These are phyloP conservation scores for Medauroidea extradentata DNA, from an alignment of 1,140 invertebrate species.

Conservation along the genomic window DNA sequence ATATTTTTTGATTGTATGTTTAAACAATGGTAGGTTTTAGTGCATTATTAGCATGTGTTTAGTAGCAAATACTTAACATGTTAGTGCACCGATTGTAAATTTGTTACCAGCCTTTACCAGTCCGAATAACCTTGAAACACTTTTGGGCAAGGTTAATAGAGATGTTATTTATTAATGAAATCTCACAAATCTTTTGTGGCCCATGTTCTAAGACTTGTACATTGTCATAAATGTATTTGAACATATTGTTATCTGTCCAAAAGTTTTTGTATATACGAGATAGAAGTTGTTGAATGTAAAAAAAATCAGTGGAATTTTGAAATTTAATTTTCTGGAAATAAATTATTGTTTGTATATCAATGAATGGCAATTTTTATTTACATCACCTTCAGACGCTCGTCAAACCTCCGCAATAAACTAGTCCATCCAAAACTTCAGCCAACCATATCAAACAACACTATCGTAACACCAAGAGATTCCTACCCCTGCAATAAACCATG, in stretches of 20 bases:
- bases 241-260: slow-evolving; percentile 3
- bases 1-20: slow-evolving; percentile 7
- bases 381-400: too few species aligned
- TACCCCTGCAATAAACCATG: too few species aligned
- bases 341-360: slow-evolving; percentile 5
- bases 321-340: slow-evolving; percentile 4
- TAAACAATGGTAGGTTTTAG: slow-evolving; percentile 1
- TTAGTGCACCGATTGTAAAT: too few species aligned
- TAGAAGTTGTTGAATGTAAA: not conserved
- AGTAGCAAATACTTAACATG: not conserved
- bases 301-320: not conserved
- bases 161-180: not conserved
- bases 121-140: too few species aligned
- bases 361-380: too few species aligned
- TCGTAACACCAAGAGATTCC: too few species aligned
- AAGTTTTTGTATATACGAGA: slow-evolving; percentile 1
- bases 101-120: too few species aligned
- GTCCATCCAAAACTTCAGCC: too few species aligned
- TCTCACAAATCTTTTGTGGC: not conserved
- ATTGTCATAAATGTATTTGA: not conserved
- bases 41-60: not conserved
- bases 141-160: not conserved
- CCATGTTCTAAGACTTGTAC: not conserved
- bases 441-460: too few species aligned
- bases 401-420: too few species aligned